phyloP scores from a whole-genome alignment of 2,797 vertebrate genomes.

The Syndactyla subalaris region DNA sequence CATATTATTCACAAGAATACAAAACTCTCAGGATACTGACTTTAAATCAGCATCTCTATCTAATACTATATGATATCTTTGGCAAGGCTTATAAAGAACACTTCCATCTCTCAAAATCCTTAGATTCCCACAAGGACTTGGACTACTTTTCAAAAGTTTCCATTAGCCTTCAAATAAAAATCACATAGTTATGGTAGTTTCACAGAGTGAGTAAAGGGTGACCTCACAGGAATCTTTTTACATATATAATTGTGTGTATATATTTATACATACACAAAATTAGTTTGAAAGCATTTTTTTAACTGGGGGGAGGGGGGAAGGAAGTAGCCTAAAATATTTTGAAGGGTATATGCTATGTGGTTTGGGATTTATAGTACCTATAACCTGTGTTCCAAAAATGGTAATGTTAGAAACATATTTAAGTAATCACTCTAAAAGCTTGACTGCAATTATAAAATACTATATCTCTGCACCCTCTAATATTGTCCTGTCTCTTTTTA shows the following conservation, averaged over 20 bases:
- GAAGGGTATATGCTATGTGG: rapidly evolving
- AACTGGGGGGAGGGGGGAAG: not conserved
- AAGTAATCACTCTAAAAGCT: not conserved
- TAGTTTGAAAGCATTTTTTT: not conserved
- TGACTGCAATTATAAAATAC: not conserved
- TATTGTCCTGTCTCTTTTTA: not conserved
- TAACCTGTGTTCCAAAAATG: not conserved
- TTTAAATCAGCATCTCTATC: not conserved
- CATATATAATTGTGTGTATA: not conserved
- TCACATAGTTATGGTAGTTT: not conserved
- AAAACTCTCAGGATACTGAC: not conserved
- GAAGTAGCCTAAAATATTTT: not conserved
- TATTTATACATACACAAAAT: not conserved
- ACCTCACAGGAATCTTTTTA: not conserved
- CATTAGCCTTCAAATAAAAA: not conserved
- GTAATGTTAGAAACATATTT: not conserved
- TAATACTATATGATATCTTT: not conserved
- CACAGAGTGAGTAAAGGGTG: not conserved
- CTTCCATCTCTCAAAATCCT: not conserved
- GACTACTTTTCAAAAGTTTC: not conserved
- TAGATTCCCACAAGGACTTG: not conserved
- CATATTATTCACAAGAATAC: not conserved
- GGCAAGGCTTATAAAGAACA: not conserved
- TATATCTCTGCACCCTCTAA: not conserved
- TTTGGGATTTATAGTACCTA: not conserved